Evolutionary conservation across 2,797 vertebrate species (phyloP).

Genomic region (Chloroceryle amazona): DNA sequence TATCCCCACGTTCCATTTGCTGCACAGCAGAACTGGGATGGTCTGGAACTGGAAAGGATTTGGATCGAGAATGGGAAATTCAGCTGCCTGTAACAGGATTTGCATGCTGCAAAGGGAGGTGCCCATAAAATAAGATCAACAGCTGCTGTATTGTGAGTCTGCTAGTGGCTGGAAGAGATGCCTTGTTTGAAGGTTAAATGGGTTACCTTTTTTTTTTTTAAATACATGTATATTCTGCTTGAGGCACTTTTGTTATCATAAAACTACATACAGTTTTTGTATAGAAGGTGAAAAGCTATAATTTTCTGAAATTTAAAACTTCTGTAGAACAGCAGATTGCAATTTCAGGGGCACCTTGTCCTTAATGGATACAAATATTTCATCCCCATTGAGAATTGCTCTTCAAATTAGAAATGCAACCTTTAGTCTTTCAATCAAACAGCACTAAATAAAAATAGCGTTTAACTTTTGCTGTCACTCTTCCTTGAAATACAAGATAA

Average conservation of each 20-base stretch:
- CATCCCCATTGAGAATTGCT: conserved; percentile 13
- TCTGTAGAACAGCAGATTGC: conserved; percentile 10
- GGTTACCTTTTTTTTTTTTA: neutral
- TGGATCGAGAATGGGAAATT: neutral
- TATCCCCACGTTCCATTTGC: neutral
- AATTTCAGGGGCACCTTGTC: conserved; percentile 56
- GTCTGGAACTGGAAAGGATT: neutral
- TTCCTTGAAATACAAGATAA: conserved; percentile 34
- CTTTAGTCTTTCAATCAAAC: conserved; percentile 58
- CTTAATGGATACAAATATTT: conserved; percentile 41
- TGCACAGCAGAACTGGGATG: neutral
- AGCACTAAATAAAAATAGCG: conserved; percentile 39
- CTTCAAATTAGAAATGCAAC: conserved; percentile 42
- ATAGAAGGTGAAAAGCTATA: neutral
- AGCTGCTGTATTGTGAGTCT: neutral
- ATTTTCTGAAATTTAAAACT: conserved; percentile 34
- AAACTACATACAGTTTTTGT: neutral
- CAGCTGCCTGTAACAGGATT: neutral
- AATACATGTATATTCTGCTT: neutral
- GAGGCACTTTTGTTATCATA: neutral
- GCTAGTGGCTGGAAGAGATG: neutral
- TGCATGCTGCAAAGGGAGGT: neutral
- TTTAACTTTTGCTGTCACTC: conserved; percentile 17
- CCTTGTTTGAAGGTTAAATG: neutral
- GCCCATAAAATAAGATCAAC: neutral